These are phyloP conservation scores for Actias luna DNA, from an alignment of 2,888 invertebrate species.

Conservation along the genomic window DNA sequence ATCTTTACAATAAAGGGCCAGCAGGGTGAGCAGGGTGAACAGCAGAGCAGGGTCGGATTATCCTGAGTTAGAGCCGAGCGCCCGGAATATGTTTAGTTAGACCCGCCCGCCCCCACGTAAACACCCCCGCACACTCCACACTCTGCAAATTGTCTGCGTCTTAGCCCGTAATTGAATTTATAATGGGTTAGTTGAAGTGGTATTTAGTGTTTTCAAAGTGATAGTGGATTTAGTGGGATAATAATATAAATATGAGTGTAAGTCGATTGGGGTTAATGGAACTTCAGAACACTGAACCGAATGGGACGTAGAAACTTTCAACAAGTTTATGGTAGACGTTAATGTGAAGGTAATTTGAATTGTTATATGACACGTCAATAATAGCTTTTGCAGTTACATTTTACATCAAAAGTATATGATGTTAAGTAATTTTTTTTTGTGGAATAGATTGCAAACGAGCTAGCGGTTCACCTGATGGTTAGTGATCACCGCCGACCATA, in stretches of 20 bases:
- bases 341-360: background rate
- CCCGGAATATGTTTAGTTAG: conserved; percentile 65
- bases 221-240: conserved; percentile 10
- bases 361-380: background rate
- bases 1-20: conserved; percentile 56
- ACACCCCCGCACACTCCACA: conserved; percentile 23
- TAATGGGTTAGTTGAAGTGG: conserved; percentile 74
- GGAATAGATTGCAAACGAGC: no score
- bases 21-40: conserved; percentile 17
- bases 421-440: no score
- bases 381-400: background rate
- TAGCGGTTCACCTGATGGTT: no score
- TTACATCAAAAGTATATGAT: no score
- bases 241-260: conserved; percentile 6
- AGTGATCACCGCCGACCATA: no score
- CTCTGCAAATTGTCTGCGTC: conserved; percentile 67
- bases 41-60: conserved; percentile 48
- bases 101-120: conserved; percentile 21
- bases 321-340: background rate
- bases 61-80: conserved; percentile 55
- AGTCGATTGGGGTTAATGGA: conserved; percentile 1
- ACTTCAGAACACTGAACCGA: conserved; percentile 1
- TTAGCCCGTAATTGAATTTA: conserved; percentile 77
- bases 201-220: conserved; percentile 57
- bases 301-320: background rate